These are phyloP conservation scores for Grammomys dolichurus DNA, from an alignment of 2,113 vertebrate genomes.

Conservation along the genomic window DNA sequence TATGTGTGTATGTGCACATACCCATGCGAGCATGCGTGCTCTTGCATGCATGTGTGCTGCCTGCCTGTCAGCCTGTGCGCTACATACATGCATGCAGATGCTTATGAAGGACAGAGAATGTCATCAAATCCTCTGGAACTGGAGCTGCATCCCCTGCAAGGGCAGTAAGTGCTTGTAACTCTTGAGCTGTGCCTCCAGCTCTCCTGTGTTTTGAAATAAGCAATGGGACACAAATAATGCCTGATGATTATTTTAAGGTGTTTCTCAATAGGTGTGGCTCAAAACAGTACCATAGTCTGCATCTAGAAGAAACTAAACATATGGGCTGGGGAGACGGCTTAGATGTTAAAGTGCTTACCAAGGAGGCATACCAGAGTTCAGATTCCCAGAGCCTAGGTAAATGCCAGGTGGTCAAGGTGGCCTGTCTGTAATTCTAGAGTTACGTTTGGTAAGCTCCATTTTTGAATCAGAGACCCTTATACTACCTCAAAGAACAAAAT, in stretches of 20 bases:
- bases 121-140: neutral
- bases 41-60: neutral
- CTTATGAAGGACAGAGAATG: neutral
- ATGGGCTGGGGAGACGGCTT: neutral
- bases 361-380: neutral
- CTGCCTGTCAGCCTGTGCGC: neutral
- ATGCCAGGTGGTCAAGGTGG: neutral
- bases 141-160: neutral
- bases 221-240: neutral
- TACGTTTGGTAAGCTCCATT: neutral
- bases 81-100: neutral
- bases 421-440: neutral
- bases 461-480: neutral
- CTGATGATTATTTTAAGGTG: conserved; percentile 9
- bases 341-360: neutral
- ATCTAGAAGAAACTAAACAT: conserved; percentile 13
- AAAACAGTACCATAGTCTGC: neutral
- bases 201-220: conserved; percentile 27
- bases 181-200: neutral
- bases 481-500: neutral
- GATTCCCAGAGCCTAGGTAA: neutral
- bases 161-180: neutral
- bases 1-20: neutral
- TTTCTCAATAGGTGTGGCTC: conserved; percentile 12
- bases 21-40: too few species aligned